Base-by-base conservation (phyloP, 2,113 vertebrate species). In the Bathybates hornii region DNA sequence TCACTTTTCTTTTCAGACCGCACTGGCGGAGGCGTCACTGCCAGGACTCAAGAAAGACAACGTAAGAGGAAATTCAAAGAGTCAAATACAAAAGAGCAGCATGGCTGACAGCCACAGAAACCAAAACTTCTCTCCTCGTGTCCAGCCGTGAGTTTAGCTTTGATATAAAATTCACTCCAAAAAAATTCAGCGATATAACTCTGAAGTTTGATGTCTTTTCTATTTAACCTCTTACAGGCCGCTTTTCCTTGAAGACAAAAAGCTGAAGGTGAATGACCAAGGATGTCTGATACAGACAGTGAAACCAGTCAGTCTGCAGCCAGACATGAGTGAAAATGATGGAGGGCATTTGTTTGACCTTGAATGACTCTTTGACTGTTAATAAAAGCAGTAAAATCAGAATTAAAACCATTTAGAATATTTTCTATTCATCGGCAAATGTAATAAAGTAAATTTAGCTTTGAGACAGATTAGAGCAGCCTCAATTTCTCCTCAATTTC, bases 311-410 rank as follows among this genome's bases (percentile, higher is more conserved):
- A 95, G 96, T 92, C 95, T 97, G 92, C 97, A 97, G 94, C 96
- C 95, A 7, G 96, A 96, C 94, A 89, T 94, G 95, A 73, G 32
- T 9, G 97, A 97, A 95, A 96, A 97, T 68, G 96, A 97, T 48
- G 96, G 97, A 85, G 96, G 97, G 89, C 96, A 96, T 93, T 95
- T 97, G 93, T 98, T 97, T 95, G 97, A 98, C 93, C 95, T 97
- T 90, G 97, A 98, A 97, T 98, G 95, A 98, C 95, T 54, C 21
- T 19, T 45, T 12, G 54, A 1, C 11, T 34, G 32, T 63, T 50
- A 38, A 27, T 19, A 6, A 45, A 63, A 48, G 6, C 80, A 81
- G 59, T 27, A 19, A 83, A 68, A 53, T 27, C 13, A 13, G 14
- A 19, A 52, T 27, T 83, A 36, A 38, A 21, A 0, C 36, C 1